Percentiles rank a stretch among this genome's conserved stretches.
These are phyloP conservation scores for Pseudococcus viburni DNA, from an alignment of 2,888 invertebrate genomes.

Conservation along the genomic window DNA sequence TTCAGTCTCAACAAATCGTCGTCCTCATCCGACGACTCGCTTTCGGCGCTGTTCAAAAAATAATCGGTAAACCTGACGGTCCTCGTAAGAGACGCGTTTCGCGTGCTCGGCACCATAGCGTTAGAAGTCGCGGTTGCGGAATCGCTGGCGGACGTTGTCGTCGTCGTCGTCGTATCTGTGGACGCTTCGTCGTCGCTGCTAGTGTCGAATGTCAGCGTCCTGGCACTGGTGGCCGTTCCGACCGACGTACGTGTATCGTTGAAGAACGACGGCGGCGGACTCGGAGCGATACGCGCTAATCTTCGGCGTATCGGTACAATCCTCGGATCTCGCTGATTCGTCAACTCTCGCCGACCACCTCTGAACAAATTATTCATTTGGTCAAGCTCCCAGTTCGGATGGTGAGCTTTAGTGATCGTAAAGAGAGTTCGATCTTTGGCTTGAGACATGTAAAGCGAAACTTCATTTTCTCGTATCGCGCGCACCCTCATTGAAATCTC, in stretches of 20 bases:
- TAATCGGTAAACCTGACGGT: constrained; percentile 23
- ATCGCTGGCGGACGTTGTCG: neutral
- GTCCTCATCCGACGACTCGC: constrained; percentile 34
- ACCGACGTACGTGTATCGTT: constrained; percentile 15
- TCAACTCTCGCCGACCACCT: constrained; percentile 37
- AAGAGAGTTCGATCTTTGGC: constrained; percentile 62
- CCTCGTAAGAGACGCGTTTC: neutral
- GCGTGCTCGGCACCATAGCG: neutral
- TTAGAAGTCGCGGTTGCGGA: neutral
- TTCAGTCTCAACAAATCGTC: constrained; percentile 41
- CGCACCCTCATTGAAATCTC: neutral
- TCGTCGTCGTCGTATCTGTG: neutral
- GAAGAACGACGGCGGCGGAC: constrained; percentile 27
- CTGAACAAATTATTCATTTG: constrained; percentile 32
- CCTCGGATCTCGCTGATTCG: constrained; percentile 21
- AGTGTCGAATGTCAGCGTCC: neutral
- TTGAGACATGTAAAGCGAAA: constrained; percentile 60
- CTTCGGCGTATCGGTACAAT: constrained; percentile 34
- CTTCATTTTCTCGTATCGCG: neutral
- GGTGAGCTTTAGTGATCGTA: constrained; percentile 61
- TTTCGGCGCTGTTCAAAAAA: neutral
- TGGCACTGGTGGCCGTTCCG: neutral
- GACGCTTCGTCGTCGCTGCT: constrained; percentile 27
- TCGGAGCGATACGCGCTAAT: constrained; percentile 28
- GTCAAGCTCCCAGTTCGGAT: constrained; percentile 40